These are phyloP conservation scores for Heloderma charlesbogerti DNA, from an alignment of 2,113 vertebrate genomes.

Conservation along the genomic window DNA sequence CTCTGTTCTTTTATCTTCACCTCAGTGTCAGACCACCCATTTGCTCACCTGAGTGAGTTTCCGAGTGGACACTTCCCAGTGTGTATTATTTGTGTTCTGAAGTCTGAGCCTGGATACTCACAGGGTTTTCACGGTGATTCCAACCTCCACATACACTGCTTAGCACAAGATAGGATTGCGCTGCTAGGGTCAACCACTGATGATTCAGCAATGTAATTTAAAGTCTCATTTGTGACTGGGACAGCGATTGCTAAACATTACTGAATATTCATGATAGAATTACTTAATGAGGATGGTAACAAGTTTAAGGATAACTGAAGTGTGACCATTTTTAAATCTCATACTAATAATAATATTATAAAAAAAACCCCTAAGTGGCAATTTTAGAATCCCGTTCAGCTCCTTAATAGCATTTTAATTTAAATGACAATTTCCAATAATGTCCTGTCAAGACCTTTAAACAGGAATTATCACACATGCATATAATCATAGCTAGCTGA, in stretches of 20 bases:
- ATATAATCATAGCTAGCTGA: neutral
- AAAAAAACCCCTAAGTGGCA: conserved; percentile 19
- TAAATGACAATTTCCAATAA: conserved; percentile 37
- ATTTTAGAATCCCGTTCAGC: conserved; percentile 30
- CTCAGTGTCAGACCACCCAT: neutral
- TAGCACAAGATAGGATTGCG: neutral
- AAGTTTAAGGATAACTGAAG: conserved; percentile 32
- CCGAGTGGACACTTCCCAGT: too few species aligned
- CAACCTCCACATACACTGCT: neutral
- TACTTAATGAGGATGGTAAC: conserved; percentile 37
- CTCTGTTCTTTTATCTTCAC: too few species aligned
- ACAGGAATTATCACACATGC: conserved; percentile 23
- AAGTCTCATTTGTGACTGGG: conserved; percentile 29
- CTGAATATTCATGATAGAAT: conserved; percentile 9
- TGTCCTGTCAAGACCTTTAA: conserved; percentile 23
- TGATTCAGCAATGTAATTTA: neutral
- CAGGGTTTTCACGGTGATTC: neutral
- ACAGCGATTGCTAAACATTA: conserved; percentile 8
- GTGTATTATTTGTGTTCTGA: neutral
- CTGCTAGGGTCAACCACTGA: neutral
- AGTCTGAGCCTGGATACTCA: neutral
- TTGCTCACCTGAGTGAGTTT: neutral
- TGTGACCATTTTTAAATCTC: conserved; percentile 38
- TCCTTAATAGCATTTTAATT: conserved; percentile 48
- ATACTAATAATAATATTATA: conserved; percentile 36